phyloP scores from a whole-genome alignment of 2,797 vertebrate genomes.

The Eptatretus atami region DNA sequence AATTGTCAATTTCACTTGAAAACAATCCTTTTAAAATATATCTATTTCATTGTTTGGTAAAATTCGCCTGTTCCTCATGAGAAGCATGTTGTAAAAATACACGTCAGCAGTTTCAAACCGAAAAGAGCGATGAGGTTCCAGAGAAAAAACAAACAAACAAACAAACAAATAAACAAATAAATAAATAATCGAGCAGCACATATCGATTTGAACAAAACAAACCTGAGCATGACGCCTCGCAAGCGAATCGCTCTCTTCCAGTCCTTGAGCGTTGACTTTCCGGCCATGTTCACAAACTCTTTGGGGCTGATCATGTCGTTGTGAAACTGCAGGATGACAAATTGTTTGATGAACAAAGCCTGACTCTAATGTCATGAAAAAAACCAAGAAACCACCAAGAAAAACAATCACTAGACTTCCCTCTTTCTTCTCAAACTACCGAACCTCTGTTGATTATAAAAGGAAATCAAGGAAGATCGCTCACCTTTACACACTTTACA shows the following conservation, averaged over 20 bases:
- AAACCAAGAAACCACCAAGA: too few species aligned
- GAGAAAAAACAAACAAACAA: too few species aligned
- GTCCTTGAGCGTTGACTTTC: constrained; percentile 67
- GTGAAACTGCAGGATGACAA: constrained; percentile 29
- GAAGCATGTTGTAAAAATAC: too few species aligned
- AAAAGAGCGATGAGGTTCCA: too few species aligned
- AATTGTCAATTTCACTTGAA: too few species aligned
- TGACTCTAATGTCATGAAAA: background rate
- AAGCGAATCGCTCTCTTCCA: constrained; percentile 76
- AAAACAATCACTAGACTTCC: too few species aligned
- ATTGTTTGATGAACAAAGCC: constrained; percentile 7
- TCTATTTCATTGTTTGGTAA: too few species aligned
- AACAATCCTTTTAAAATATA: too few species aligned
- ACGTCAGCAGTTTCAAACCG: too few species aligned
- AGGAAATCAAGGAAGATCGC: constrained; percentile 1
- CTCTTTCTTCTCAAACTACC: background rate
- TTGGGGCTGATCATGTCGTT: constrained; percentile 72
- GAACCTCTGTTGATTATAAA: background rate
- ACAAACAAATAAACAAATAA: too few species aligned
- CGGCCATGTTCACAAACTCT: constrained; percentile 67
- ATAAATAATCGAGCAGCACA: too few species aligned
- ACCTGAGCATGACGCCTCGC: constrained; percentile 78
- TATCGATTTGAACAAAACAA: constrained; percentile 7
- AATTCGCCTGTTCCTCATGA: too few species aligned
- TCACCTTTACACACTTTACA: constrained; percentile 88